Conservation (phyloP, 1,140 invertebrate genomes). For the Apis florea region DNA sequence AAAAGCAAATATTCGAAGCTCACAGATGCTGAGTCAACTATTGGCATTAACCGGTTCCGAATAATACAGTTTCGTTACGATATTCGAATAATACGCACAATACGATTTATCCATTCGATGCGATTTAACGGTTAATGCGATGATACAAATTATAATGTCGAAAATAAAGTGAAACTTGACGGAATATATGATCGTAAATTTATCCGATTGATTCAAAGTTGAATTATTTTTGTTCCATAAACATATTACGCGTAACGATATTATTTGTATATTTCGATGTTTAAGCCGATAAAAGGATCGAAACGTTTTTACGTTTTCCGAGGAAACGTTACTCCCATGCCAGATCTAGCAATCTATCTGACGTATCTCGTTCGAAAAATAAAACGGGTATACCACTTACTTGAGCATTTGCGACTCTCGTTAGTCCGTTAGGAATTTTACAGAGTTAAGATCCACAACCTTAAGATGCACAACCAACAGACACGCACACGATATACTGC, state of each 20-base stretch:
- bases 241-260: not conserved
- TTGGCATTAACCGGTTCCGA: not conserved
- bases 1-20: too few species aligned
- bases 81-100: not conserved
- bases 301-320: not conserved
- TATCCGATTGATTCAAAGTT: not conserved
- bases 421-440: constrained; percentile 27
- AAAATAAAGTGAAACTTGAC: not conserved
- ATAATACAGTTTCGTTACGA: constrained; percentile 3
- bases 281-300: not conserved
- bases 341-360: not conserved
- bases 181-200: not conserved
- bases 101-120: not conserved
- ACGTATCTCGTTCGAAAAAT: not conserved
- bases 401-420: constrained; percentile 14
- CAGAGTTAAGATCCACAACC: constrained; percentile 16
- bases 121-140: not conserved
- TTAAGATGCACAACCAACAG: constrained; percentile 40
- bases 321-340: not conserved
- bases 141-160: not conserved
- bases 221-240: not conserved
- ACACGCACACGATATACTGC: constrained; percentile 49
- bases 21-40: not conserved
- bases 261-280: not conserved
- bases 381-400: not conserved